Evolutionary conservation across 2,113 vertebrate genomes (phyloP), one percentile per base, ranked within the genome.

Genomic region (Sus scrofa): DNA sequence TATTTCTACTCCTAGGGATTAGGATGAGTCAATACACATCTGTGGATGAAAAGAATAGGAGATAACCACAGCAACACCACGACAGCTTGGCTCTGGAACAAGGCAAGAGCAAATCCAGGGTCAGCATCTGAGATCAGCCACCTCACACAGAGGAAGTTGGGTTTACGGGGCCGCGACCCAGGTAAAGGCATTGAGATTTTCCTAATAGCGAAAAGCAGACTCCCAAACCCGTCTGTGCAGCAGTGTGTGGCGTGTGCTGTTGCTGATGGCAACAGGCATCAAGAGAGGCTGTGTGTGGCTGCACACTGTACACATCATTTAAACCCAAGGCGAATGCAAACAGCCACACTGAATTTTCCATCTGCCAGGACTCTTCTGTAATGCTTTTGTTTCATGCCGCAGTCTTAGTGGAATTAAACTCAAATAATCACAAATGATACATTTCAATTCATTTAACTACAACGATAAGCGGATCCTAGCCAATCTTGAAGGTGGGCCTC

Each of bases 291-390:
- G 6, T 20, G 54, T 7, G 44, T 74, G 56, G 39, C 24, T 27
- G 2, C 1, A 32, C 6, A 1, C 0, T 10, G n/a, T 6, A 44
- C 3, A 44, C 5, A 4, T 1, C 4, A 19, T 10, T 26, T n/a
- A 81, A 60, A 39, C 13, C 34, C 83, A 8, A 54, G 86, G 70
- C 2, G 14, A 30, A 1, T 11, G 9, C 0, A 37, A 44, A 50
- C 4, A 39, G 83, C n/a, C 19, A 16, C 1, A 6, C 2, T 2
- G n/a, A 65, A 20, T 67, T 44, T 73, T 13, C n/a, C 39, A 10
- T 65, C 39, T 50, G n/a, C 71, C 37, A 52, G 20, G 63, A 50
- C 62, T 54, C 73, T 70, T 56, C 73, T 32, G n/a, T 3, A 19
- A 77, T 32, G 54, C 30, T 88, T 67, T 18, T 15, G 19, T 82